Conservation (phyloP, 2,113 vertebrate genomes). For the Psilopsiagon aymara region DNA sequence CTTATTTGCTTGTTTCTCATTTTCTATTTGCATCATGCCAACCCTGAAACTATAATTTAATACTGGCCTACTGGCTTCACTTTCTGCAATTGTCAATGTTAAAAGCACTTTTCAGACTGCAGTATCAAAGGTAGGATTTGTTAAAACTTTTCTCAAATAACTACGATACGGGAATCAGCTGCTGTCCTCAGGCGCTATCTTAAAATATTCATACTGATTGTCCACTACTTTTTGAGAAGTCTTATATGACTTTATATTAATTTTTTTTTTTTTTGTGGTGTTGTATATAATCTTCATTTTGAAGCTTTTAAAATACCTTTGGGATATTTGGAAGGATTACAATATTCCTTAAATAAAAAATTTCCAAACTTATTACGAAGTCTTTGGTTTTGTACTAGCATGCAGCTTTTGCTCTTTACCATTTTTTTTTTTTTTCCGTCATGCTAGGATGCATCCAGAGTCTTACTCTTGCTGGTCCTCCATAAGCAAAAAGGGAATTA, state of each 20-base stretch:
- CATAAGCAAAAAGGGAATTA: not conserved
- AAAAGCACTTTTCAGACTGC: not conserved
- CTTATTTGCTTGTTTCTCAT: not conserved
- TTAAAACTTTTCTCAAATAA: not conserved
- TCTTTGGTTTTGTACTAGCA: not conserved
- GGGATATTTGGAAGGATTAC: not conserved
- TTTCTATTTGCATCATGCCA: not conserved
- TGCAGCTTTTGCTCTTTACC: not conserved
- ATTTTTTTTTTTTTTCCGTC: not conserved
- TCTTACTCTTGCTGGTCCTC: not conserved
- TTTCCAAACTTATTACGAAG: not conserved
- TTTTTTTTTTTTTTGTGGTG: not conserved
- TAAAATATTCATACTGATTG: not conserved
- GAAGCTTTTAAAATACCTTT: not conserved
- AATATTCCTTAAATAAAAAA: not conserved
- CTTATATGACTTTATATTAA: not conserved
- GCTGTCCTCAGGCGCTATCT: not conserved
- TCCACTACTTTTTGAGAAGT: not conserved
- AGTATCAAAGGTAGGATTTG: not conserved
- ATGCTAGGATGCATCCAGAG: not conserved
- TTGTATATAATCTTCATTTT: not conserved
- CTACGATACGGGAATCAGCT: not conserved
- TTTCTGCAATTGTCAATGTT: not conserved
- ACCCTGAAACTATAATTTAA: not conserved
- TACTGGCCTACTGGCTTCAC: not conserved